A percentile compares a stretch with the other conserved stretches of the same genome.
phyloP scores from a whole-genome alignment of 1,140 invertebrate genomes.

The Acromyrmex charruanus region DNA sequence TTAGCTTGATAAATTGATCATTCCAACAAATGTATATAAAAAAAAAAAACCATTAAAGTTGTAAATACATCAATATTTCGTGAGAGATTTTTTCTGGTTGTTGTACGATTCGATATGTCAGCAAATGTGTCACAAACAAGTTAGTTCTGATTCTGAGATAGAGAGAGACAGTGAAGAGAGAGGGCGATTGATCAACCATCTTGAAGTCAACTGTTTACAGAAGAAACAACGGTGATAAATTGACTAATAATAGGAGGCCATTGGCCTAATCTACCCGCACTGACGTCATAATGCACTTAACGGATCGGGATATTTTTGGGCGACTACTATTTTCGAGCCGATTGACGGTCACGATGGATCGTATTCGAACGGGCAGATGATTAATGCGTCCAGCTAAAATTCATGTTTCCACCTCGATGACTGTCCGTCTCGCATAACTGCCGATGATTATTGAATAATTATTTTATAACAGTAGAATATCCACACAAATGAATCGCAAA shows the following conservation, averaged over 20 bases:
- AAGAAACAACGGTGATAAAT: conserved; percentile 71
- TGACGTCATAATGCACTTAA: conserved; percentile 77
- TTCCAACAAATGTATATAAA: not conserved
- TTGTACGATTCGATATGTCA: too few relatives aligned
- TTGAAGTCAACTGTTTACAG: conserved; percentile 67
- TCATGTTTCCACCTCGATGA: conserved; percentile 45
- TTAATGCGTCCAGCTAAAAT: conserved; percentile 53
- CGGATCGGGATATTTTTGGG: conserved; percentile 68
- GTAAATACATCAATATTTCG: not conserved
- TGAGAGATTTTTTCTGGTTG: not conserved
- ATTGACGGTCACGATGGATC: conserved; percentile 72
- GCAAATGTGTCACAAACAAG: not conserved
- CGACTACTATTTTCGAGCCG: conserved; percentile 65
- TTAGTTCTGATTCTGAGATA: conserved; percentile 11
- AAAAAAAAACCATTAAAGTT: not conserved
- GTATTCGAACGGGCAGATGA: conserved; percentile 36
- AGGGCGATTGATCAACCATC: conserved; percentile 59
- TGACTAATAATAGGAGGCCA: conserved; percentile 76
- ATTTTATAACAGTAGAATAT: not conserved
- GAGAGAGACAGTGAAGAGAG: not conserved
- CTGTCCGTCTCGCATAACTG: not conserved
- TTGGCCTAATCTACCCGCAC: conserved; percentile 69
- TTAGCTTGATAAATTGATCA: not conserved
- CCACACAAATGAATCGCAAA: not conserved
- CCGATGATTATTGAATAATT: conserved; percentile 17